phyloP scores from a whole-genome alignment of 2,113 vertebrate genomes.

The Indicator indicator region DNA sequence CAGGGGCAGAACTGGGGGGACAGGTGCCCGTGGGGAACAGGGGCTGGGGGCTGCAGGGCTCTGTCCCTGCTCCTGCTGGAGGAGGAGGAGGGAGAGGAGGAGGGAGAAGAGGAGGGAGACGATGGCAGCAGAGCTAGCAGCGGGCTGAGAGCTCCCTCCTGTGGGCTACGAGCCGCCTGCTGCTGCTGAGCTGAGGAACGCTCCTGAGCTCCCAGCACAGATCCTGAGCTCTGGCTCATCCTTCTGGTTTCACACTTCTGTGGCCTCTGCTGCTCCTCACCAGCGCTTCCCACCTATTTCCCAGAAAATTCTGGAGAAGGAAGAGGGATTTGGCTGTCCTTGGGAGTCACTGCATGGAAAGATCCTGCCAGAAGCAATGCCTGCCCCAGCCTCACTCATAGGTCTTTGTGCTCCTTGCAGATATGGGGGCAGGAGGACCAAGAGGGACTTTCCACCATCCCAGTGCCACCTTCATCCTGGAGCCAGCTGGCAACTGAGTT shows the following conservation, averaged over 20 bases:
- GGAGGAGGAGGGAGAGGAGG: not conserved
- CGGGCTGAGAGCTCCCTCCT: not conserved
- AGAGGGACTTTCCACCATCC: not conserved
- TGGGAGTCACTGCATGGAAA: fast-evolving
- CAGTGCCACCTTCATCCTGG: not conserved
- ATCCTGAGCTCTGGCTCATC: fast-evolving
- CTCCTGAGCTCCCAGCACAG: not conserved
- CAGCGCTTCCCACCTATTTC: not conserved
- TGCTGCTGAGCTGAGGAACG: not conserved
- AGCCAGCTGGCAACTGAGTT: not conserved
- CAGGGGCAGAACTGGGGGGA: not conserved
- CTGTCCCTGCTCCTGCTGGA: fast-evolving
- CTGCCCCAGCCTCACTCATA: fast-evolving
- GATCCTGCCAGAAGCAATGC: not conserved
- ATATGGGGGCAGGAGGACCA: not conserved
- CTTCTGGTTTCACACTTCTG: not conserved
- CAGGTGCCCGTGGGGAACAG: not conserved
- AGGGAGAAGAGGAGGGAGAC: not conserved
- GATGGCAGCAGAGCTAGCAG: not conserved
- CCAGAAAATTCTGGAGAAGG: not conserved
- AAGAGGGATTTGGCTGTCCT: not conserved
- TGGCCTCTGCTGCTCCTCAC: not conserved
- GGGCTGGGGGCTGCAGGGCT: not conserved
- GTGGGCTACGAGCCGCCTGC: not conserved
- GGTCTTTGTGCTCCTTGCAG: not conserved